Base-by-base conservation (phyloP, 2,888 invertebrate genomes). In the Drymonia ruficornis region DNA sequence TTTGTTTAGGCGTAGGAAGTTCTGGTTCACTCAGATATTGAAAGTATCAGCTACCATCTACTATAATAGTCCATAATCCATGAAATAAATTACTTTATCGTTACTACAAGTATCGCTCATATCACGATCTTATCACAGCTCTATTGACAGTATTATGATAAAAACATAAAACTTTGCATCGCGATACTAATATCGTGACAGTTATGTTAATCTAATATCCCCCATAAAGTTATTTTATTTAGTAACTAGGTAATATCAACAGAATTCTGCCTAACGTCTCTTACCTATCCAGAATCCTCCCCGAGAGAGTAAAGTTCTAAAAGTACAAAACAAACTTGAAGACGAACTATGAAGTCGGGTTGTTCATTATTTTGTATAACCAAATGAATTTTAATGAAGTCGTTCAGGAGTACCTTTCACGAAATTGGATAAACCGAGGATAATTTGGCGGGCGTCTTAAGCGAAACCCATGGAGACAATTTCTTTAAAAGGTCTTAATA, bases 401-500 rank as follows among this genome's bases (percentile, higher is more conserved):
- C 44, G 23, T 66, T 60, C 44, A 57, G 57, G 54, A 59, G 61
- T 59, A 64, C 42, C 55, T 56, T 56, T 63, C 61, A 56, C 50
- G 13, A 46, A 60, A 61, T 66, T 60, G 54, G 61, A 59, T 64
- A 56, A 61, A 48, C 55, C 53, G 53, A 34, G 23, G 52, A 51
- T 52, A 40, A 52, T 54, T 60, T 60, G 43, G 46, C 36, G 59
- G 56, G 45, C 23, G 69, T 72, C 58, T 74, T 78, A 67, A 73
- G 59, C 54, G 63, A 70, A 80, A 77, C 67, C 73, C 69, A 72
- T 58, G 52, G 72, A 79, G 76, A 87, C 85, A 88, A 86, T 89
- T 86, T 86, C 81, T 86, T 87, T 89, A 87, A 89, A 86, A 89
- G 86, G 83, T 76, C 78, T 83, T 88, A 83, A 87, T 88, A 87